Conservation (phyloP, 2,113 vertebrate genomes). For the Thomomys bottae region DNA sequence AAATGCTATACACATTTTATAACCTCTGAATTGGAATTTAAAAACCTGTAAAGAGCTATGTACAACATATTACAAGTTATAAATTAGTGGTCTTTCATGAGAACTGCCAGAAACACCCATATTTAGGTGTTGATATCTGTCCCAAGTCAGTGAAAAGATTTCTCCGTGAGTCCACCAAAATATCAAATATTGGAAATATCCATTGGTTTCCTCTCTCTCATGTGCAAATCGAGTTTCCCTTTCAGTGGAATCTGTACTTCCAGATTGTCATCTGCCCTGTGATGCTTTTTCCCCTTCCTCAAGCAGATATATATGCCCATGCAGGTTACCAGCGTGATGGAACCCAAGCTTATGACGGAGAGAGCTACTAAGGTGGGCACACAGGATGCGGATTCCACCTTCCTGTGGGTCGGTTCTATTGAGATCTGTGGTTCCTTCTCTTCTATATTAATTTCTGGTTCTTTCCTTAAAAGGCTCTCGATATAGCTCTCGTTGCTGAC, state of each 20-base stretch:
- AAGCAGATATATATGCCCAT: constrained; percentile 95
- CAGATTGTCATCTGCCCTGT: constrained; percentile 87
- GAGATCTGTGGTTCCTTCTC: constrained; percentile 92
- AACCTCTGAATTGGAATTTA: constrained; percentile 83
- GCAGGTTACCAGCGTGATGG: constrained; percentile 90
- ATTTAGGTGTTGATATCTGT: constrained; percentile 41
- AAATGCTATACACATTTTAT: constrained; percentile 86
- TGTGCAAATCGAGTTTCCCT: constrained; percentile 90
- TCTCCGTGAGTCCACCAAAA: constrained; percentile 53
- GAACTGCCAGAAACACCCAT: constrained; percentile 70
- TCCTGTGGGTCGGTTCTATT: constrained; percentile 89
- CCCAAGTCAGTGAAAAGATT: constrained; percentile 51
- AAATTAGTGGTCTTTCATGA: constrained; percentile 86
- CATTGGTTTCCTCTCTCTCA: constrained; percentile 91
- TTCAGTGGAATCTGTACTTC: constrained; percentile 96
- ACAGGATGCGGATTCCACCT: constrained; percentile 89
- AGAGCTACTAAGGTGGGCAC: constrained; percentile 91
- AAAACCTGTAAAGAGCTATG: constrained; percentile 89
- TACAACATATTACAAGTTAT: constrained; percentile 88
- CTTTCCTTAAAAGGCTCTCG: constrained; percentile 93
- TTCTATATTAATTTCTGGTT: constrained; percentile 93
- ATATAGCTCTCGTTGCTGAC: constrained; percentile 98
- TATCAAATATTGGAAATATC: constrained; percentile 95
- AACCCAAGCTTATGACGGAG: constrained; percentile 91
- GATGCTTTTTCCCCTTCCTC: constrained; percentile 89